phyloP scores from a whole-genome alignment of 30 jellyfish, hydroid and myxozoan genomes.

The Chrysaora quinquecirrha region DNA sequence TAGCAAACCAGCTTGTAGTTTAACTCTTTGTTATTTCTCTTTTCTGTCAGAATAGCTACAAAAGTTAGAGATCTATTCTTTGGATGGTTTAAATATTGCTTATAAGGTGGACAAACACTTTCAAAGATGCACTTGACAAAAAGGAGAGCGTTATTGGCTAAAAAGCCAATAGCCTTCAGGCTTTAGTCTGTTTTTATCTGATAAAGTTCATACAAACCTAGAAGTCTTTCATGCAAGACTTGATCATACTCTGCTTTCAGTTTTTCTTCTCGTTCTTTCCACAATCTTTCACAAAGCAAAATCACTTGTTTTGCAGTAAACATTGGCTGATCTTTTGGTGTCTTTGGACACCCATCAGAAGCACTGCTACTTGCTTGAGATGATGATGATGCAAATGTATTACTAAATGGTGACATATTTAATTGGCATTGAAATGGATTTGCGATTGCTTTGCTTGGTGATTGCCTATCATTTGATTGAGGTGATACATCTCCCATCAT shows the following conservation, averaged over 20 bases:
- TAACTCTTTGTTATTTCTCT: too few relatives aligned
- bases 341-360: slow-evolving; percentile 21
- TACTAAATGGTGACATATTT: slow-evolving; percentile 33
- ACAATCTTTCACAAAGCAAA: slow-evolving; percentile 89
- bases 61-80: too few relatives aligned
- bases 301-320: slow-evolving; percentile 93
- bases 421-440: slow-evolving; percentile 12
- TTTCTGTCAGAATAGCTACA: too few relatives aligned
- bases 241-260: slow-evolving; percentile 93
- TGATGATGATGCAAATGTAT: slow-evolving; percentile 24
- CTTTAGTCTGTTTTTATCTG: too few relatives aligned
- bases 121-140: too few relatives aligned
- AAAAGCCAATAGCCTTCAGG: too few relatives aligned
- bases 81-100: too few relatives aligned
- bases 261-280: slow-evolving; percentile 98
- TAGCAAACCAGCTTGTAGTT: too few relatives aligned
- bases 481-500: slow-evolving; percentile 59
- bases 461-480: slow-evolving; percentile 35
- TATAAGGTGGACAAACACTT: too few relatives aligned
- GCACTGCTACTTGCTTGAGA: slow-evolving; percentile 43
- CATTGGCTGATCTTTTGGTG: slow-evolving; percentile 80
- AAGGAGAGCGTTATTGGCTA: too few relatives aligned
- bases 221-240: slow-evolving; percentile 83
- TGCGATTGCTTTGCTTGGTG: slow-evolving; percentile 12
- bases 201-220: slow-evolving; percentile 65